Evolutionary conservation across 37 sponge, comb jelly and placozoan species (phyloP).

Genomic region (Ephydatia muelleri): DNA sequence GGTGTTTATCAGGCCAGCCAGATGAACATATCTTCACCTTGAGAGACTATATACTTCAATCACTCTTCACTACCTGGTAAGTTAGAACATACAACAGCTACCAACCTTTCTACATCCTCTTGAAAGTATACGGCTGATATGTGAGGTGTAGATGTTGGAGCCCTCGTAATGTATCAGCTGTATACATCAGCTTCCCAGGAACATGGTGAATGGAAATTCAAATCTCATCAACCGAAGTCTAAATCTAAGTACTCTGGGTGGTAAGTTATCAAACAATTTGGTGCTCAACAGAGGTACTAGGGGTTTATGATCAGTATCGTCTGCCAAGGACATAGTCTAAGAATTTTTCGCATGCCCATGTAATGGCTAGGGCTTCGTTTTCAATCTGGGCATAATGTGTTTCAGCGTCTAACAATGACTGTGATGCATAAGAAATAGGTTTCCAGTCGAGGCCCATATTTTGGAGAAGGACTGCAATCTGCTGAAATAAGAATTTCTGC

Average conservation of each 20-base stretch:
- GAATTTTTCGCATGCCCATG: constrained; percentile 37
- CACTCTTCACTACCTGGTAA: neutral
- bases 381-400: constrained; percentile 36
- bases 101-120: neutral
- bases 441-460: neutral
- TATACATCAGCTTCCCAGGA: neutral
- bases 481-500: neutral
- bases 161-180: constrained; percentile 10
- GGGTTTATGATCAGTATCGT: constrained; percentile 45
- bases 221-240: neutral
- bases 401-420: constrained; percentile 20
- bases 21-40: neutral
- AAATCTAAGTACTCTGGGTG: too few species aligned
- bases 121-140: neutral
- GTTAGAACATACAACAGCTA: neutral
- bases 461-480: constrained; percentile 16
- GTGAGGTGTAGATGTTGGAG: neutral
- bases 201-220: neutral
- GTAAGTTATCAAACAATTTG: constrained; percentile 11
- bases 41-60: neutral
- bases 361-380: constrained; percentile 34
- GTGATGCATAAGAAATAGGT: constrained; percentile 15
- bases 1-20: neutral
- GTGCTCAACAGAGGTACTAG: constrained; percentile 18
- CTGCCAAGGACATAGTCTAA: constrained; percentile 9